phyloP scores from a whole-genome alignment of 2,113 vertebrate genomes.

The Myotis davidii region DNA sequence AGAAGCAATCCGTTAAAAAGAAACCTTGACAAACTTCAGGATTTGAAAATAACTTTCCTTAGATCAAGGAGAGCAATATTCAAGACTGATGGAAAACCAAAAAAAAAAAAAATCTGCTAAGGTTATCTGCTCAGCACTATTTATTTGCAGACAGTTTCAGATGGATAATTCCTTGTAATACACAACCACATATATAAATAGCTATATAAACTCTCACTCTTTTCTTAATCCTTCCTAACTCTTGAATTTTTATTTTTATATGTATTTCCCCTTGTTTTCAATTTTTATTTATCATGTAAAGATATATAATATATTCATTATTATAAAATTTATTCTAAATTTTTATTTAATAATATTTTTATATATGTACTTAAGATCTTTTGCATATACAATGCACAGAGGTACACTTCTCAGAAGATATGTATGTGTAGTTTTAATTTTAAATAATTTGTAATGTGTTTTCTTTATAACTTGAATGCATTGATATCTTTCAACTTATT shows the following conservation, averaged over 20 bases:
- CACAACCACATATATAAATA: conserved; percentile 13
- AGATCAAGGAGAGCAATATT: conserved; percentile 79
- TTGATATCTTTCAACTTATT: neutral
- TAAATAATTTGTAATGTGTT: neutral
- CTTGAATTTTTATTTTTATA: neutral
- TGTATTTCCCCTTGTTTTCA: neutral
- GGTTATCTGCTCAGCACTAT: conserved; percentile 70
- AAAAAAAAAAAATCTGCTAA: conserved; percentile 60
- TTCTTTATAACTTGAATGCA: neutral
- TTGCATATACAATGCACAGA: neutral
- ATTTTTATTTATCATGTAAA: neutral
- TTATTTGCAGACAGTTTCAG: conserved; percentile 51
- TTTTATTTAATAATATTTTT: conserved; percentile 2
- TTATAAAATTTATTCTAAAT: neutral
- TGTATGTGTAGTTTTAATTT: neutral
- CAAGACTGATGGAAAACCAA: conserved; percentile 69
- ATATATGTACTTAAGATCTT: neutral
- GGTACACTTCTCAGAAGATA: neutral
- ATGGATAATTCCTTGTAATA: conserved; percentile 52
- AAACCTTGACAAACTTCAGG: conserved; percentile 80
- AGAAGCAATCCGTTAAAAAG: conserved; percentile 81
- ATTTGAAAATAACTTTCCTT: conserved; percentile 83
- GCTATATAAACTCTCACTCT: neutral
- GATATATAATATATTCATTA: neutral
- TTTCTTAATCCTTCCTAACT: neutral